Percentiles rank a stretch among this genome's conserved stretches.
Conservation (phyloP, 2,113 vertebrate species). For the Otus sunia region DNA sequence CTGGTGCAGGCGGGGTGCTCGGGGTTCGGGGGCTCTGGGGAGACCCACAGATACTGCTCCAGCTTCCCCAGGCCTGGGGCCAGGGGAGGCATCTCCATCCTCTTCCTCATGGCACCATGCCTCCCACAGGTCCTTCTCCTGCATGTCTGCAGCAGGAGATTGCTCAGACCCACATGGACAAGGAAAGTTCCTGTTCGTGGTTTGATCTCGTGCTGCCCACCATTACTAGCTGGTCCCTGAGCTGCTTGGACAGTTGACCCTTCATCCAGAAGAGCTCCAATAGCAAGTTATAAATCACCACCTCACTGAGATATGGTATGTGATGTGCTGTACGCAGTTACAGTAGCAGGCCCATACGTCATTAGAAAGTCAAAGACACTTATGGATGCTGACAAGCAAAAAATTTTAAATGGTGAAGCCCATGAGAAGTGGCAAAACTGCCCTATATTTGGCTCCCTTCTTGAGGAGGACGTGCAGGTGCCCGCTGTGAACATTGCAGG, state of each 20-base stretch:
- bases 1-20: rapidly evolving
- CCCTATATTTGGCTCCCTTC: background rate
- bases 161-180: background rate
- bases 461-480: rapidly evolving
- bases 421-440: background rate
- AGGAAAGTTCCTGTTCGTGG: background rate
- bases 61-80: rapidly evolving
- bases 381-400: background rate
- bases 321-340: rapidly evolving
- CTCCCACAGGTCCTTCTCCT: background rate
- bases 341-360: rapidly evolving
- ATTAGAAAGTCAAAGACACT: background rate
- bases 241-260: background rate
- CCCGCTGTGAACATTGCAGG: background rate
- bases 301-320: rapidly evolving
- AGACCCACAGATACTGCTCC: background rate
- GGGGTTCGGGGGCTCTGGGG: background rate
- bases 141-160: rapidly evolving
- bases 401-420: background rate
- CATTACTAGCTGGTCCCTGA: background rate
- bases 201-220: background rate
- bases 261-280: background rate
- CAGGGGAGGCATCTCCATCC: rapidly evolving
- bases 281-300: background rate
- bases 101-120: rapidly evolving